phyloP scores from a whole-genome alignment of 2,888 invertebrate species.

The Chloromyia formosa region DNA sequence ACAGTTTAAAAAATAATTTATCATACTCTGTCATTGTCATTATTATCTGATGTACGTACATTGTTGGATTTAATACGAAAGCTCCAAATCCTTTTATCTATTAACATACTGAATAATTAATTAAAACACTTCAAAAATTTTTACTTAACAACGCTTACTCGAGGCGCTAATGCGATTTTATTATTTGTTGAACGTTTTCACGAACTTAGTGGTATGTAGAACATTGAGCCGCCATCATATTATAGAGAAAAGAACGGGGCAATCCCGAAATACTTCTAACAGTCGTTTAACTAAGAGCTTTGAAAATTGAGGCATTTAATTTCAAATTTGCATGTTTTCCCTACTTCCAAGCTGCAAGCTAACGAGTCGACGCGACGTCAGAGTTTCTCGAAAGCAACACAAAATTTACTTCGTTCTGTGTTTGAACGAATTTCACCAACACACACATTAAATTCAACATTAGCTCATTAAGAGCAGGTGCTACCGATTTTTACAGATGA shows the following conservation, averaged over 20 bases:
- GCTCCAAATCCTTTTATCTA: no score
- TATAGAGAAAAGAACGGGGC: background rate
- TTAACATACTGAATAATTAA: no score
- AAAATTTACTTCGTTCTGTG: background rate
- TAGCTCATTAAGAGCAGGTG: slow-evolving; percentile 33
- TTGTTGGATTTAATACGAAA: no score
- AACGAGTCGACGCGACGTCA: background rate
- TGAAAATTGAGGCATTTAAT: slow-evolving; percentile 21
- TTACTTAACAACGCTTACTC: no score
- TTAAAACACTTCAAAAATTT: no score
- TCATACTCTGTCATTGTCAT: no score
- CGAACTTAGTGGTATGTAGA: no score
- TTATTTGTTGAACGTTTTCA: no score
- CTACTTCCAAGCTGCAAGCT: background rate
- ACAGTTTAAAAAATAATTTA: no score
- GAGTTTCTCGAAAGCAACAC: background rate
- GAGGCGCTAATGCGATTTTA: no score
- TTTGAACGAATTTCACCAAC: background rate
- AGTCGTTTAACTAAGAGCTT: background rate
- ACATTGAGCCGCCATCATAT: no score
- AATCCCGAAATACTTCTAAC: slow-evolving; percentile 5
- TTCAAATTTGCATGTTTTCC: background rate
- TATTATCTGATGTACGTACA: no score
- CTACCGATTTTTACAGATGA: slow-evolving; percentile 37
- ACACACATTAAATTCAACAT: background rate